Evolutionary conservation across 2,888 invertebrate genomes (phyloP), one percentile per base, ranked within the genome.

Genomic region (Corythucha ciliata): DNA sequence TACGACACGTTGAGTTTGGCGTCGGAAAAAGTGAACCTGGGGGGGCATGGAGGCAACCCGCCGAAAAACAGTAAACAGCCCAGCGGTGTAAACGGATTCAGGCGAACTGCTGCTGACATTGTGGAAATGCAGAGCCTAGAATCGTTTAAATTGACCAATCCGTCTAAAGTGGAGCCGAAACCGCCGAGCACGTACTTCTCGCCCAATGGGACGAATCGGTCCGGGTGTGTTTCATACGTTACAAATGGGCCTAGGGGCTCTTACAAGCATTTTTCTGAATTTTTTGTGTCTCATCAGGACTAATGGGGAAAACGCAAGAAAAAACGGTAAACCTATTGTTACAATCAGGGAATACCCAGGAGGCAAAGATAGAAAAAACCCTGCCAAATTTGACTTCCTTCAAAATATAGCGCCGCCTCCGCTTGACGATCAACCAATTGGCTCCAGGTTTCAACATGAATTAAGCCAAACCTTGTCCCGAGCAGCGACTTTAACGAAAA

Each of bases 71-170:
- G 49, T 47, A 29, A 32, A 33, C 20, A 24, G 20, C 4, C n/a
- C 5, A 46, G n/a, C 14, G 20, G n/a, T 2, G 10, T 14, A 6
- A 37, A 40, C 25, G 34, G 8, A 14, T 27, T 12, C 57, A 59
- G 44, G 58, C 57, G 36, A 57, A 47, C 40, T 59, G 49, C 10
- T 65, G 63, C 68, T 41, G 80, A 80, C 55, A 73, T 75, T 27
- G 83, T 80, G 10, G 84, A 84, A 67, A 75, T 83, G 72, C 80
- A 83, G 63, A 83, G 83, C 20, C 69, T 84, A 60, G 83, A 84
- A 66, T 83, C 83, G 4, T 83, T 79, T 67, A 79, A 79, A 63
- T 66, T 83, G 59, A 80, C 79, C 58, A 78, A 80, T 63, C 78
- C 80, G 21, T 70, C 74, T 4, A 74, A 73, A 52, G 69, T 74